Evolutionary conservation across 2,113 vertebrate genomes (phyloP), one percentile per base, ranked within the genome.

Genomic region (Charadrius vociferus): DNA sequence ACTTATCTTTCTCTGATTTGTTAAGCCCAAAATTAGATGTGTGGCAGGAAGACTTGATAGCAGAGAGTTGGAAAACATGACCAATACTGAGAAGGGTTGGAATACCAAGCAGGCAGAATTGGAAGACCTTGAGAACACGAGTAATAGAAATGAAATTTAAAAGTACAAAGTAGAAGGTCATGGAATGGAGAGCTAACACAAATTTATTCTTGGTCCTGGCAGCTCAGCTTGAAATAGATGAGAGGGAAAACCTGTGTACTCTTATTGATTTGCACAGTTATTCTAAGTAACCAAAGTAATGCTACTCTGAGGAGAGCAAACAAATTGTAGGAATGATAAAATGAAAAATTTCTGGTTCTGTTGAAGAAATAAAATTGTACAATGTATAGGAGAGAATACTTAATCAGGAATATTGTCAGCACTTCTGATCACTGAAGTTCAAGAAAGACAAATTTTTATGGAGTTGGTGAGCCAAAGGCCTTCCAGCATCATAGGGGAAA

Each of bases 61-160:
- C n/a, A 55, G 72, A 27, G 62, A 73, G 55, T 50, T 86, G 63
- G 82, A 95, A 95, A 92, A 92, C 63, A 50, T 55, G 85, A n/a
- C 59, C 85, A 53, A 5, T 47, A 27, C 47, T 50, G 88, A 81
- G 58, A 91, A 81, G 55, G 67, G 18, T 14, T 92, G 85, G 95
- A 96, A 97, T 94, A 90, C 59, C 92, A 92, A 95, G 59, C 50
- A 83, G 88, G 82, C 29, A 81, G 72, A 86, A 92, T 22, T 82
- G 67, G 92, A 93, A 82, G 91, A 96, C 82, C 90, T 96, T 86
- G 79, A 41, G 88, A 90, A 78, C 90, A 90, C 74, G 30, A 85
- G 90, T 94, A 96, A 96, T 92, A 86, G 96, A 95, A 97, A 94
- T 93, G 74, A 92, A 96, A 97, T 93, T 92, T 96, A 90, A 83